Base-by-base conservation (phyloP, 2,113 vertebrate genomes). In the Pelecanus crispus region DNA sequence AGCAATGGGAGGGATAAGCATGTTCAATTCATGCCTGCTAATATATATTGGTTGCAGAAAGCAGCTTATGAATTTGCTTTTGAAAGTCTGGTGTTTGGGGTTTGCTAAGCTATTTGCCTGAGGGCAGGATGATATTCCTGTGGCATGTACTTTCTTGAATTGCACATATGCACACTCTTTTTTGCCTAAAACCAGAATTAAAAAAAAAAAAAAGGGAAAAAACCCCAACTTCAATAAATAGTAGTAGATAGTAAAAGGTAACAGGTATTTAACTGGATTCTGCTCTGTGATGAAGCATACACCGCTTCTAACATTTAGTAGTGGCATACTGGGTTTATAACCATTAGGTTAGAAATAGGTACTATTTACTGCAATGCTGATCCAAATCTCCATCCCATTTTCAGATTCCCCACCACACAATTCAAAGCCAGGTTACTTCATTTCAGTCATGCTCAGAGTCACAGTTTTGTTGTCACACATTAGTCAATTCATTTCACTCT, bases 121-220 rank as follows among this genome's bases (percentile, higher is more conserved):
- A 50, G 87, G 96, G 92, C 67, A 95, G 90, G 75, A 68, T 77
- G 55, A 84, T 95, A 97, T 98, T 98, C 97, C 90, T 98, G 93
- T 53, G 89, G 91, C 96, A 5, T 97, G 97, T 97, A 67, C 59
- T 91, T 97, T 98, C 98, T 97, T 97, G 97, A 93, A 72, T 82
- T 93, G 56, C 82, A 90, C 49, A 70, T 89, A 79, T 55, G 40
- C 19, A 72, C 18, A 24, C 40, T 42, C 4, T 42, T 61, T 84
- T 92, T 65, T 92, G 26, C 88, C 71, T 81, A 70, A 82, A 91
- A 78, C 42, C 61, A 72, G 38, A 85, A 36, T n/a, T 17, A 31
- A 26, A 62, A 26, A 80, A n/a, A 22, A 22, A 36, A 47, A 40
- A 36, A 40, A 28, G 38, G 5, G 4, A 7, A n/a, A 44, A 32